Percentiles rank a stretch among this genome's conserved stretches.
phyloP scores from a whole-genome alignment of 64 coral and sea anemone genomes.

The Dendronephthya gigantea region DNA sequence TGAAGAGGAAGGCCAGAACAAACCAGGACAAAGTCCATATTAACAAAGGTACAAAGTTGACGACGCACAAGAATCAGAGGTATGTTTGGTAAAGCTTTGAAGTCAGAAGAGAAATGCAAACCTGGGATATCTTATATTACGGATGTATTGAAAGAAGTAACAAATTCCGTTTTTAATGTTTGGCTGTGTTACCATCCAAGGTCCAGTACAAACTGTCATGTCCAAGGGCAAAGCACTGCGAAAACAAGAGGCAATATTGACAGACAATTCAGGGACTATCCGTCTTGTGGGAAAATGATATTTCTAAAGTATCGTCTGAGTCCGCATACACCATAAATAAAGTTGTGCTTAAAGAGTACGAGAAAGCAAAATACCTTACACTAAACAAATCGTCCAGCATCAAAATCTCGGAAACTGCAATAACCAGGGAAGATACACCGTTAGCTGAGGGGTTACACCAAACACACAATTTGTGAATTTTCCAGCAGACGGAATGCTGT shows the following conservation, averaged over 20 bases:
- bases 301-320: constrained; percentile 37
- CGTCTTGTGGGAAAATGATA: constrained; percentile 48
- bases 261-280: constrained; percentile 36
- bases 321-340: constrained; percentile 36
- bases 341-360: constrained; percentile 41
- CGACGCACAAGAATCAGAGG: not conserved
- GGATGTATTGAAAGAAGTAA: not conserved
- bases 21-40: constrained; percentile 5
- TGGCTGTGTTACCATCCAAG: constrained; percentile 17
- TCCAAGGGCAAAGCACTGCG: constrained; percentile 21
- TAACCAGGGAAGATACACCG: constrained; percentile 36
- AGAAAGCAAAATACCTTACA: constrained; percentile 18
- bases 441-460: constrained; percentile 8
- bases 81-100: not conserved
- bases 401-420: constrained; percentile 30
- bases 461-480: constrained; percentile 33
- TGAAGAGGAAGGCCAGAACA: not conserved
- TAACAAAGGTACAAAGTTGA: not conserved
- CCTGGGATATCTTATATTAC: not conserved
- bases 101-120: constrained; percentile 2
- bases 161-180: not conserved
- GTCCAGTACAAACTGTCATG: constrained; percentile 38
- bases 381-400: not conserved
- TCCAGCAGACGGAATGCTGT: constrained; percentile 50
- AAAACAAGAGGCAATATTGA: constrained; percentile 44